Percentiles rank a stretch among this genome's conserved stretches.
These are phyloP conservation scores for Dasypus novemcinctus DNA, from an alignment of 2,113 vertebrate species.

Conservation along the genomic window DNA sequence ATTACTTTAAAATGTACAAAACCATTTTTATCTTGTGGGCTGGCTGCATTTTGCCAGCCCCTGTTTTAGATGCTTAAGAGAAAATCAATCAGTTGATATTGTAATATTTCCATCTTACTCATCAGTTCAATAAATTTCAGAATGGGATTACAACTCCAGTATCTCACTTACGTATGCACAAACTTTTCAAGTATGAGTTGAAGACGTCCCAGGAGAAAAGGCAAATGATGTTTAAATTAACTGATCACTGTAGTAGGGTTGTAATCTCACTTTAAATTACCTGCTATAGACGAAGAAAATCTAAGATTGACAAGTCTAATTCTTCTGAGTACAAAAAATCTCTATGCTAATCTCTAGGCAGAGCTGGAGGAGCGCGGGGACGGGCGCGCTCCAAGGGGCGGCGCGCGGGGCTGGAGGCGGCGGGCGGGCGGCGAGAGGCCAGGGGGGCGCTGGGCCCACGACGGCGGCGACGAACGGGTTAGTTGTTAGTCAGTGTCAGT, in stretches of 20 bases:
- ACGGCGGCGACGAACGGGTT: constrained; percentile 63
- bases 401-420: constrained; percentile 36
- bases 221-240: not conserved
- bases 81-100: not conserved
- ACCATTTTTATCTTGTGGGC: not conserved
- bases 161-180: not conserved
- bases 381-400: constrained; percentile 57
- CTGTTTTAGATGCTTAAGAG: not conserved
- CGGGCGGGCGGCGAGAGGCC: not conserved
- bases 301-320: not conserved
- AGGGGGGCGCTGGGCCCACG: constrained; percentile 49
- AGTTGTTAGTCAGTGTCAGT: constrained; percentile 65
- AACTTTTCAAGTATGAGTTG: not conserved
- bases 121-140: not conserved
- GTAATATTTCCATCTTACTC: not conserved
- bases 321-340: no score
- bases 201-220: not conserved
- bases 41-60: no score
- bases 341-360: not conserved
- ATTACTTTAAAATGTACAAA: not conserved
- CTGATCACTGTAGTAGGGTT: no score
- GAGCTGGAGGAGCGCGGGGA: not conserved
- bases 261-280: not conserved
- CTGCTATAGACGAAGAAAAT: not conserved
- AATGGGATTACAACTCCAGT: not conserved